Conservation (phyloP, 2,797 vertebrate genomes). For the Glyptemys insculpta region DNA sequence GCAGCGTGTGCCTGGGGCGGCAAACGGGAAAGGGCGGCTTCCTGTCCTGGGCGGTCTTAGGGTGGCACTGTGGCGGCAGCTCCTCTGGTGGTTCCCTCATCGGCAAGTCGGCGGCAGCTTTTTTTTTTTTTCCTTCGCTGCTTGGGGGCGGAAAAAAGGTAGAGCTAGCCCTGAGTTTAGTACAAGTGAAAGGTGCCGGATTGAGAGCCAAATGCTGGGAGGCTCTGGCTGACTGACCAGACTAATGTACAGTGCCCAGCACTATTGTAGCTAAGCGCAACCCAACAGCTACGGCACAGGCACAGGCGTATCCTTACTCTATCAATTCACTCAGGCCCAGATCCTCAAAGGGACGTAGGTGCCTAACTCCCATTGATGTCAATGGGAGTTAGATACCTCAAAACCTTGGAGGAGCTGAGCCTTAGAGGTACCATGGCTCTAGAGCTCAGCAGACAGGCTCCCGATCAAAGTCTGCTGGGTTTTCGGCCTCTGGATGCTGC, state of each 20-base stretch:
- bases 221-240: not conserved
- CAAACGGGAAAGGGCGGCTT: no score
- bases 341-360: not conserved
- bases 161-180: not conserved
- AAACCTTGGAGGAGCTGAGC: not conserved
- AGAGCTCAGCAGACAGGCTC: not conserved
- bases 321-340: not conserved
- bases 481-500: not conserved
- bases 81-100: no score
- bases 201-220: no score
- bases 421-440: not conserved
- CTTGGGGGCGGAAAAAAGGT: no score
- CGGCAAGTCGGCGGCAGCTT: no score
- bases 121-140: no score
- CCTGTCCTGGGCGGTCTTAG: no score
- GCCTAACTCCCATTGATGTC: no score
- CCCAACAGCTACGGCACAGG: not conserved
- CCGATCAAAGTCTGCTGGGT: not conserved
- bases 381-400: not conserved
- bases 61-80: no score
- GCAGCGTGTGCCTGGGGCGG: no score
- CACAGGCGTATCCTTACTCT: not conserved
- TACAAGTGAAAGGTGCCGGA: not conserved
- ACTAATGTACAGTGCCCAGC: not conserved
- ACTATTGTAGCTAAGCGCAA: no score